phyloP scores from a whole-genome alignment of 2,888 invertebrate genomes.

The Pelosia muscerda region DNA sequence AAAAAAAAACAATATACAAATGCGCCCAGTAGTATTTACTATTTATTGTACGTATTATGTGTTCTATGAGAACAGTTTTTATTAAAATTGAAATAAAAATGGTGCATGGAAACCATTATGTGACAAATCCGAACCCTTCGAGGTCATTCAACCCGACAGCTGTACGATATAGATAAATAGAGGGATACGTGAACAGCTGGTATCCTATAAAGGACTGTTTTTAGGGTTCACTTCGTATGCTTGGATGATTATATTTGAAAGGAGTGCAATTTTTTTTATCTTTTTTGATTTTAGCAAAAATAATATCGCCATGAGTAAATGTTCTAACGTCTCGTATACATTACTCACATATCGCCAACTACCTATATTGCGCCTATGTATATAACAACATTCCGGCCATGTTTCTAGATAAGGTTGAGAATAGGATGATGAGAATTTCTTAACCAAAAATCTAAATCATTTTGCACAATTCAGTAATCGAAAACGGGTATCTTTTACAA shows the following conservation, averaged over 20 bases:
- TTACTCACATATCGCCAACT: too few species aligned
- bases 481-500: too few species aligned
- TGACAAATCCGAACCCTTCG: conserved; percentile 41
- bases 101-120: conserved; percentile 12
- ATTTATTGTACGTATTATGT: too few species aligned
- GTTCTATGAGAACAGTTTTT: neutral
- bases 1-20: too few species aligned
- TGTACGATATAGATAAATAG: conserved; percentile 49
- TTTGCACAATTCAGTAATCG: neutral
- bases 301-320: too few species aligned
- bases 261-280: too few species aligned
- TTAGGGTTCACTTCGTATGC: neutral
- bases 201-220: conserved; percentile 11
- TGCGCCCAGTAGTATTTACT: too few species aligned
- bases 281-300: too few species aligned
- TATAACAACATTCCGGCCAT: too few species aligned
- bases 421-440: neutral
- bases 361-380: too few species aligned
- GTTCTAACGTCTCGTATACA: too few species aligned
- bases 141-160: conserved; percentile 77
- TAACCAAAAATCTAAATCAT: neutral
- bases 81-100: conserved; percentile 24
- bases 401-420: too few species aligned
- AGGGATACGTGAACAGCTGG: conserved; percentile 48
- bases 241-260: neutral